A percentile compares a stretch with the other conserved stretches of the same genome.
phyloP scores from a whole-genome alignment of 2,888 invertebrate species.

The Yponomeuta cagnagella region DNA sequence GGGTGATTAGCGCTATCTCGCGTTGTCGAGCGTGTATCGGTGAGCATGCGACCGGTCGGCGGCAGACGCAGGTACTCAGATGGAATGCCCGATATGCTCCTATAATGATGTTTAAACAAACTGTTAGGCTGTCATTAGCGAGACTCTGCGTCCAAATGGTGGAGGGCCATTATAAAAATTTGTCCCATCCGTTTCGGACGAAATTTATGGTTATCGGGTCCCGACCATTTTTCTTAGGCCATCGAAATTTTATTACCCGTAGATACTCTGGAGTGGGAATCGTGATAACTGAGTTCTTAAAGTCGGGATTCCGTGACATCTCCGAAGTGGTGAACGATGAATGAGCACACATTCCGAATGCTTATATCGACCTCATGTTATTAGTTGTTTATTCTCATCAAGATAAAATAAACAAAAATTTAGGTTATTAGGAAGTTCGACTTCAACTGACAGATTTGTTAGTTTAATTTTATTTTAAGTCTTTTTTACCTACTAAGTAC shows the following conservation, averaged over 20 bases:
- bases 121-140: slow-evolving; percentile 74
- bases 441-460: neutral
- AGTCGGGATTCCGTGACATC: slow-evolving; percentile 50
- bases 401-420: slow-evolving; percentile 10
- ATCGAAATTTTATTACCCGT: slow-evolving; percentile 67
- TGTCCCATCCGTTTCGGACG: slow-evolving; percentile 73
- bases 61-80: slow-evolving; percentile 51
- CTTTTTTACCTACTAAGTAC: neutral
- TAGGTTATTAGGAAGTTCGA: slow-evolving; percentile 6
- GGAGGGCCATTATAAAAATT: slow-evolving; percentile 74
- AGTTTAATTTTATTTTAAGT: neutral
- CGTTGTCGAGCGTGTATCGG: neutral
- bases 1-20: neutral
- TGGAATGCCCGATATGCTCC: slow-evolving; percentile 71
- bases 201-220: slow-evolving; percentile 72
- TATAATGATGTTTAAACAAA: slow-evolving; percentile 76
- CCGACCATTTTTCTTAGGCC: slow-evolving; percentile 64
- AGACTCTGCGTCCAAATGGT: slow-evolving; percentile 65
- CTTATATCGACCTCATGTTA: slow-evolving; percentile 21
- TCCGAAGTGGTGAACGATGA: slow-evolving; percentile 45
- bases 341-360: slow-evolving; percentile 36
- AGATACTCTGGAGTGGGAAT: slow-evolving; percentile 72
- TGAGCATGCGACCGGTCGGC: slow-evolving; percentile 2
- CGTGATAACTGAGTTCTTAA: slow-evolving; percentile 68
- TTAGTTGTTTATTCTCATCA: slow-evolving; percentile 13